Evolutionary conservation across 2,797 vertebrate genomes (phyloP).

Genomic region (Rhinichthys osculus): DNA sequence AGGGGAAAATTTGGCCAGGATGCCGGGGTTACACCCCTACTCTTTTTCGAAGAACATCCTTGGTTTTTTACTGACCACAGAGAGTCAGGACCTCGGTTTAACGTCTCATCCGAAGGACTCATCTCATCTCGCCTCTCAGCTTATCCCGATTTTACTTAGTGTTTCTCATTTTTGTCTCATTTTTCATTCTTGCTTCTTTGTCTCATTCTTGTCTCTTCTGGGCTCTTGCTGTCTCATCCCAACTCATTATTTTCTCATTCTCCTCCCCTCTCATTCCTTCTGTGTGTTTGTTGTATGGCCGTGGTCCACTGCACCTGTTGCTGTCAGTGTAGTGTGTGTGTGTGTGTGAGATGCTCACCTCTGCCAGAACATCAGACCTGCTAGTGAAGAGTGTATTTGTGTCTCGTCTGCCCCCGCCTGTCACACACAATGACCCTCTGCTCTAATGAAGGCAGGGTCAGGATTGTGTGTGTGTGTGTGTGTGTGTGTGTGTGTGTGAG

Average conservation of each 20-base stretch:
- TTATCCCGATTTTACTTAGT: neutral
- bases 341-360: conserved; percentile 57
- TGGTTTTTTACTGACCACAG: too few relatives aligned
- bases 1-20: too few relatives aligned
- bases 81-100: too few relatives aligned
- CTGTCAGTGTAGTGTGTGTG: conserved; percentile 66
- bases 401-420: conserved; percentile 43
- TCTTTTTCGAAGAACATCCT: too few relatives aligned
- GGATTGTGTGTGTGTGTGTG: conserved; percentile 30
- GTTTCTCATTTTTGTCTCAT: neutral
- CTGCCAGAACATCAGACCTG: conserved; percentile 60
- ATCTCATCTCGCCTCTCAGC: neutral
- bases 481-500: neutral
- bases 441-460: conserved; percentile 64
- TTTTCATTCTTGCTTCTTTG: conserved; percentile 49
- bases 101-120: too few relatives aligned
- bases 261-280: conserved; percentile 58
- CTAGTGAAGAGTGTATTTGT: conserved; percentile 34
- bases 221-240: conserved; percentile 67
- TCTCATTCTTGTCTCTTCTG: conserved; percentile 59
- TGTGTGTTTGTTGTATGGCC: conserved; percentile 73
- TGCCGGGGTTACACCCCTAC: too few relatives aligned
- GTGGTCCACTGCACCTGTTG: conserved; percentile 77
- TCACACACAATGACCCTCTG: conserved; percentile 59
- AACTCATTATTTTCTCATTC: conserved; percentile 56